Base-by-base conservation (phyloP, 2,797 vertebrate genomes). In the Acanthornis magna region DNA sequence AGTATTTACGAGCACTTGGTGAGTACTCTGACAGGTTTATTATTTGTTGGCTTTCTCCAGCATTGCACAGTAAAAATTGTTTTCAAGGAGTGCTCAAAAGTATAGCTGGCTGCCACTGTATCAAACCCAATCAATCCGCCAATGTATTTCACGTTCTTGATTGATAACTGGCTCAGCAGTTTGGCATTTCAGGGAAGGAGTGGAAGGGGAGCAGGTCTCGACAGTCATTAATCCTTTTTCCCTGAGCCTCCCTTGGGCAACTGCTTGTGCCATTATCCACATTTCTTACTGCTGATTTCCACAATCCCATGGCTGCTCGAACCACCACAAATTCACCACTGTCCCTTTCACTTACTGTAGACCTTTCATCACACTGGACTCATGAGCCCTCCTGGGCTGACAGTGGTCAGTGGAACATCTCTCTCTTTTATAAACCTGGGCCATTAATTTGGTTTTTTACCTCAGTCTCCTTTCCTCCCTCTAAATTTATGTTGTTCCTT, bases 31-130 rank as follows among this genome's bases (percentile, higher is more conserved):
- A 98, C 98, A 97, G 98, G 97, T 98, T 98, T 98, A 98, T 98
- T 98, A 98, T 98, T 98, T 98, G 98, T 98, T 98, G 97, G 97
- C 97, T 98, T 98, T 98, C 94, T 97, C 97, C 96, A 96, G 97
- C 96, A 90, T 95, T 94, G 97, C 97, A 97, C 97, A 97, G 97
- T 98, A 98, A 98, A 98, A 98, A 97, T 96, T 97, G 97, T 98
- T 98, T 98, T 98, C 97, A 94, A 96, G 97, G 97, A 93, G 77
- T 96, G 93, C 97, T 97, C 96, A 93, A 54, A 98, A 97, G 94
- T 85, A 75, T 97, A 97, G 95, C 96, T 95, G 94, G 95, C 97
- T 97, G 95, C 97, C 96, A 96, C 95, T 95, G 97, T 96, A 96
- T 97, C 97, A 97, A 96, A 94, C 94, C 50, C 40, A 97, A 97